A percentile compares a stretch with the other conserved stretches of the same genome.
These are phyloP conservation scores for Cosmia trapezina DNA, from an alignment of 2,888 invertebrate species.

Conservation along the genomic window DNA sequence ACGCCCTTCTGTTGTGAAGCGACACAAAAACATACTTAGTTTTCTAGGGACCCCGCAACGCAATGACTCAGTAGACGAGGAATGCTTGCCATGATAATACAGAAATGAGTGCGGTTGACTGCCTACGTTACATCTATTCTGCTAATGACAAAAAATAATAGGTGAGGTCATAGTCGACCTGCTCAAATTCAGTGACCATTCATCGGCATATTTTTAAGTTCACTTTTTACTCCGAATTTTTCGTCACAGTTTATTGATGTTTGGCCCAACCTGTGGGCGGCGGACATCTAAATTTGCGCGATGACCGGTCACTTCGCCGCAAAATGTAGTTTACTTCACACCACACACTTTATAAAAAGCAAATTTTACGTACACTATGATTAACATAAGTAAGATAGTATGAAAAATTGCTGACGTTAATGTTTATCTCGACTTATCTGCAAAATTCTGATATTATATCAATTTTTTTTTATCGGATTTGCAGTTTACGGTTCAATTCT, in stretches of 20 bases:
- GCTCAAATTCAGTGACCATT: slow-evolving; percentile 67
- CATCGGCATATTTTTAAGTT: slow-evolving; percentile 62
- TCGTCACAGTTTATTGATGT: slow-evolving; percentile 69
- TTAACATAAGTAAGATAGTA: slow-evolving; percentile 34
- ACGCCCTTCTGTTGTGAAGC: slow-evolving; percentile 69
- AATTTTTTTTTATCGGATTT: slow-evolving; percentile 6
- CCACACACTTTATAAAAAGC: slow-evolving; percentile 64
- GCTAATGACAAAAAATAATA: slow-evolving; percentile 79
- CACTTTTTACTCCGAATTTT: slow-evolving; percentile 62
- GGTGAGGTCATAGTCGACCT: slow-evolving; percentile 77
- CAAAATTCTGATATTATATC: slow-evolving; percentile 43
- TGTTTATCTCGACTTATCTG: slow-evolving; percentile 68
- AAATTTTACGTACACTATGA: slow-evolving; percentile 57
- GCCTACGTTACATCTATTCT: slow-evolving; percentile 61
- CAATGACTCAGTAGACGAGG: slow-evolving; percentile 73
- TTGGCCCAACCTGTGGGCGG: slow-evolving; percentile 70
- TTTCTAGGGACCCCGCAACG: slow-evolving; percentile 64
- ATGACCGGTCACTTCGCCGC: slow-evolving; percentile 65
- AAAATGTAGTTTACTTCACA: slow-evolving; percentile 59
- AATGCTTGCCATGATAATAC: slow-evolving; percentile 72
- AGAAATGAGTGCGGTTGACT: slow-evolving; percentile 54
- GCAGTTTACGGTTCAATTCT: slow-evolving; percentile 19
- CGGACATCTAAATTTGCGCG: slow-evolving; percentile 70
- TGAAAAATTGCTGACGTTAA: slow-evolving; percentile 58
- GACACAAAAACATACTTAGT: slow-evolving; percentile 49